Base-by-base conservation (phyloP, 2,113 vertebrate species). In the Takifugu bimaculatus region DNA sequence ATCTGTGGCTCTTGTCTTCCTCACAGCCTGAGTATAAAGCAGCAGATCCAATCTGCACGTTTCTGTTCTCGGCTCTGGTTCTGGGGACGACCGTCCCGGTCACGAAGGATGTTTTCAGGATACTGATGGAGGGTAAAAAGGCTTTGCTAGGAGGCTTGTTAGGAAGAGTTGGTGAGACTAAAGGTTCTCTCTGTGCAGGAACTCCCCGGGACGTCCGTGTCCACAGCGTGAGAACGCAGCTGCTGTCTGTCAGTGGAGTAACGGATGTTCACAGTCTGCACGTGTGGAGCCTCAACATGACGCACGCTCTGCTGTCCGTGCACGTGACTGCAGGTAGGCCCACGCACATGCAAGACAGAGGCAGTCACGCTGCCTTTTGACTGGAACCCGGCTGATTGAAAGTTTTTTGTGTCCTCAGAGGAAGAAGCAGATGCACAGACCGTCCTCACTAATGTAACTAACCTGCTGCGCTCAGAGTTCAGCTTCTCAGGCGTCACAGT, bases 11-110 rank as follows among this genome's bases (percentile, higher is more conserved):
- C 63, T 12, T 59, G 2, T 57, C 0, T 55, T 55, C 11, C 45
- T 51, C 53, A 15, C 84, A 97, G 95, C 96, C 95, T 27, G 90
- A 95, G 71, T 95, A 91, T 58, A 98, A 95, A 79, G 91, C 68
- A 0, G 82, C 93, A n/a, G 94, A 98, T 82, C 94, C 94, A 2
- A 88, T 95, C 74, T 98, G 95, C 65, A 97, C 94, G 25, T 96
- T 98, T 86, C 77, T 97, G 53, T 98, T 97, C 87, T 97, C 95
- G 0, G 29, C 85, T 0, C 80, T 98, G 35, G 94, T 97, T 51
- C 75, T 98, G 56, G 92, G 82, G n/a, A 95, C 95, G 0, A 95
- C 95, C 0, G 32, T 93, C 66, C 91, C 91, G 50, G 91, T 95
- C 83, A 85, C 93, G 9, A 92, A 90, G 0, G 95, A 96, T 0